Conservation (phyloP, 2,113 vertebrate species). For the Prunella himalayana region DNA sequence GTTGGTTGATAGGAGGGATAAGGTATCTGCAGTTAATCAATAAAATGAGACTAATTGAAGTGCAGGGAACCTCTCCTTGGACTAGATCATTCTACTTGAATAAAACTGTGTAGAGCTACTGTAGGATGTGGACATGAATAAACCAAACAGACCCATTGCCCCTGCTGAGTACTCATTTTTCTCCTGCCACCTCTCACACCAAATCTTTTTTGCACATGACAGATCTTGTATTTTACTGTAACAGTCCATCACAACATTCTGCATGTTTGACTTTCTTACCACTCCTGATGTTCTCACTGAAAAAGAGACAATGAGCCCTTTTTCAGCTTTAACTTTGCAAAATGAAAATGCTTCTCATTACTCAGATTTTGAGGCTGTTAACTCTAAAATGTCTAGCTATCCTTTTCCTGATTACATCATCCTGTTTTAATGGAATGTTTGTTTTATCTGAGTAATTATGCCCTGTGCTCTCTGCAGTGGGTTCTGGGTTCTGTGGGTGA, state of each 20-base stretch:
- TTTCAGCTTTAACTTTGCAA: not conserved
- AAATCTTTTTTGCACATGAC: not conserved
- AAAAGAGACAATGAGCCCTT: not conserved
- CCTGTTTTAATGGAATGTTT: not conserved
- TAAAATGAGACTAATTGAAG: conserved; percentile 19
- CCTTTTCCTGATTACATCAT: not conserved
- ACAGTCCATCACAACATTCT: not conserved
- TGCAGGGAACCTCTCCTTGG: not conserved
- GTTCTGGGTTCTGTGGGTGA: not conserved
- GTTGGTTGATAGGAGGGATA: not conserved
- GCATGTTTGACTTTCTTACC: not conserved
- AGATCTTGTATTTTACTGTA: not conserved
- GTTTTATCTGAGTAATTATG: not conserved
- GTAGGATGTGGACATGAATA: not conserved
- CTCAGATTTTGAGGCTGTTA: not conserved
- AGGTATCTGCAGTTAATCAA: conserved; percentile 42
- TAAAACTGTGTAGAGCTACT: not conserved
- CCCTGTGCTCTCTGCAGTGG: not conserved
- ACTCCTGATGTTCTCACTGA: not conserved
- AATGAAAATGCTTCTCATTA: not conserved
- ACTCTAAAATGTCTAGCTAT: not conserved
- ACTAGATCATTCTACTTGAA: not conserved
- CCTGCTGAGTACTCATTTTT: not conserved
- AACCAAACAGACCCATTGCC: not conserved
- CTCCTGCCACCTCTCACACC: not conserved